Percentiles rank a stretch among this genome's conserved stretches.
Conservation (phyloP, 1,140 invertebrate genomes). For the Hyles vespertilio region DNA sequence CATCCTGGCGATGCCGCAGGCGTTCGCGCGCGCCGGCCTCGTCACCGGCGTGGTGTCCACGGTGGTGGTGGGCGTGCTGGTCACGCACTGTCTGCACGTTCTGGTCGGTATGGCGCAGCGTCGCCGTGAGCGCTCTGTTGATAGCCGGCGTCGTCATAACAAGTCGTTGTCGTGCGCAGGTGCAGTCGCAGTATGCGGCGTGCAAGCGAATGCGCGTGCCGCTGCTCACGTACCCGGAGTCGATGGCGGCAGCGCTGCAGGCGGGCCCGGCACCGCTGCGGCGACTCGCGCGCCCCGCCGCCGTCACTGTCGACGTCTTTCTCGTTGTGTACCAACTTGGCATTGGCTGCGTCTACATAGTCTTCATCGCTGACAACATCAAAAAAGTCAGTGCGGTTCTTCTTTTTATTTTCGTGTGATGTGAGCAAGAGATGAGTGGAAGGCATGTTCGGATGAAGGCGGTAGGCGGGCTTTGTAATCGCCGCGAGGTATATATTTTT, state of each 20-base stretch:
- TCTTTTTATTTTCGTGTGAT: not conserved
- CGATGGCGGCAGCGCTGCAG: slow-evolving; percentile 79
- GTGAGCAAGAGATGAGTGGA: too few species aligned
- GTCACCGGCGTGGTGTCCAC: slow-evolving; percentile 78
- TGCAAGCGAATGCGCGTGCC: slow-evolving; percentile 77
- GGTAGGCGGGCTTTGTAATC: too few species aligned
- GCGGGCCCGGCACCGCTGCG: slow-evolving; percentile 77
- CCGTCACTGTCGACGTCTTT: slow-evolving; percentile 80
- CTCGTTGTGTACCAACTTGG: slow-evolving; percentile 92
- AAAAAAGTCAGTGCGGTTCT: slow-evolving; percentile 74
- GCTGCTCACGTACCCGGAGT: slow-evolving; percentile 79
- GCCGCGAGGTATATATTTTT: not conserved
- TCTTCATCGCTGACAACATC: slow-evolving; percentile 88
- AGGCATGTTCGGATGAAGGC: too few species aligned
- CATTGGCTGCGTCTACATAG: slow-evolving; percentile 92
- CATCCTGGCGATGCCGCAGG: slow-evolving; percentile 88
- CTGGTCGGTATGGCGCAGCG: slow-evolving; percentile 43
- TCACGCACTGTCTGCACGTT: slow-evolving; percentile 82
- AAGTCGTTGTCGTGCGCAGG: slow-evolving; percentile 21
- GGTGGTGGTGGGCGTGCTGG: slow-evolving; percentile 77
- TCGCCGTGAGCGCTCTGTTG: slow-evolving; percentile 32
- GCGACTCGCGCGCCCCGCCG: slow-evolving; percentile 75
- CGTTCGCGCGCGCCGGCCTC: slow-evolving; percentile 83
- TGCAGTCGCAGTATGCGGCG: slow-evolving; percentile 74
- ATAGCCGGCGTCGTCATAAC: not conserved